Base-by-base conservation (phyloP, 2,797 vertebrate species). In the Sebastes miniatus region DNA sequence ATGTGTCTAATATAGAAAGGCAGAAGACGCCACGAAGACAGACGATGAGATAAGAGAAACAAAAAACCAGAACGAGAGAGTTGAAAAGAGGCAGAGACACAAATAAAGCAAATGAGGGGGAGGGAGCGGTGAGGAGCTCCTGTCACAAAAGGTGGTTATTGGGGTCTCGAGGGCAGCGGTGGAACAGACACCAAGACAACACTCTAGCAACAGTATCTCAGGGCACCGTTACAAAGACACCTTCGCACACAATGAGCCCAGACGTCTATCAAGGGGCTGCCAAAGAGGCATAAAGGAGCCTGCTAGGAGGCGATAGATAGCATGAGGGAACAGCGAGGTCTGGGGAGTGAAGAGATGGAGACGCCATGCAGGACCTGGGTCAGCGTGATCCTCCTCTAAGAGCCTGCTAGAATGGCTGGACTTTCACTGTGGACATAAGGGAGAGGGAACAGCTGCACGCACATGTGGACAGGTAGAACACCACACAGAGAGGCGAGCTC, bases 211-310 rank as follows among this genome's bases (percentile, higher is more conserved):
- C 88, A 83, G 90, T 86, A 86, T 90, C 83, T 90, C 34, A 83
- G 85, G 71, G 87, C 84, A 62, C 84, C 75, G 79, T 90, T 91
- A 79, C 90, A 88, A 89, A 93, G 88, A 89, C 87, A 89, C 87
- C 82, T 84, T 83, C 76, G 75, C 86, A 89, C 76, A 91, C 88
- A 91, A 90, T 84, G 90, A 88, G 81, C 72, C 54, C 52, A 81
- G 85, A 80, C 73, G 69, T 80, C 88, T 79, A 84, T 91, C 83
- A 85, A 79, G 58, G 66, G 73, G 65, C 76, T 90, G 85, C 84
- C 71, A 85, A 69, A 79, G 85, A 88, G 67, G 52, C 83, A 73
- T 79, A 77, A 73, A 90, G 79, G 78, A 85, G 83, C 18, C 85
- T 89, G 84, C 68, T 56, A 66, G 54, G 83, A 75, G 79, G 80